Evolutionary conservation across 2,797 vertebrate species (phyloP), one percentile per base, ranked within the genome.

Genomic region (Xenopus petersii): DNA sequence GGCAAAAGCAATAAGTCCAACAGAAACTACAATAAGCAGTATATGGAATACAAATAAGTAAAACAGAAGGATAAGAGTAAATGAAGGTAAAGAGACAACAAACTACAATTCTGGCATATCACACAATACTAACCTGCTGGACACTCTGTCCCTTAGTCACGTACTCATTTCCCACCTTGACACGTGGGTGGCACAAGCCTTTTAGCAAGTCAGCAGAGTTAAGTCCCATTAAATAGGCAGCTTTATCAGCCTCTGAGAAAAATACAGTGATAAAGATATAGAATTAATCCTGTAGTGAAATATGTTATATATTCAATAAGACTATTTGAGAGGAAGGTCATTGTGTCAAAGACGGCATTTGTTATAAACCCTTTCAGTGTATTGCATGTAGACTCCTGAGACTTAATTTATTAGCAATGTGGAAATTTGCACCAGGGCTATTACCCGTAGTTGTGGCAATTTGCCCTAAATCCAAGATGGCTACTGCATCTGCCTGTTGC

Each of bases 121-220:
- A 26, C 13, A 46, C 13, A 4, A 13, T 47, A 13, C 36, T 51
- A 61, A 88, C 88, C 86, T 95, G 94, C 80, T 94, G 92, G 75
- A 94, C 93, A 73, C 84, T 91, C 79, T 95, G 93, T 17, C 94
- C 94, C 87, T 94, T 95, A 79, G 93, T 94, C 69, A 95, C 94
- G 3, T 91, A 94, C 74, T 95, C 94, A 24, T 95, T 95, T 16
- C 94, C 94, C 1, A 95, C 93, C 80, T 95, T 95, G 60, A 95
- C 94, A 70, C 94, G 82, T 9, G 94, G 94, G 65, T 94, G 94
- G 62, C 93, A 94, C 67, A 95, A 83, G 5, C 92, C 92, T 79
- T 95, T 95, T 67, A 94, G 87, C 46, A 94, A 87, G 83, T 94
- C 94, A 7, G 93, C 93, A 16, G 94, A 94, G 81, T 95, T 95